A percentile compares a stretch with the other conserved stretches of the same genome.
Evolutionary conservation across 2,113 vertebrate species (phyloP).

Genomic region (Microtus oregoni): DNA sequence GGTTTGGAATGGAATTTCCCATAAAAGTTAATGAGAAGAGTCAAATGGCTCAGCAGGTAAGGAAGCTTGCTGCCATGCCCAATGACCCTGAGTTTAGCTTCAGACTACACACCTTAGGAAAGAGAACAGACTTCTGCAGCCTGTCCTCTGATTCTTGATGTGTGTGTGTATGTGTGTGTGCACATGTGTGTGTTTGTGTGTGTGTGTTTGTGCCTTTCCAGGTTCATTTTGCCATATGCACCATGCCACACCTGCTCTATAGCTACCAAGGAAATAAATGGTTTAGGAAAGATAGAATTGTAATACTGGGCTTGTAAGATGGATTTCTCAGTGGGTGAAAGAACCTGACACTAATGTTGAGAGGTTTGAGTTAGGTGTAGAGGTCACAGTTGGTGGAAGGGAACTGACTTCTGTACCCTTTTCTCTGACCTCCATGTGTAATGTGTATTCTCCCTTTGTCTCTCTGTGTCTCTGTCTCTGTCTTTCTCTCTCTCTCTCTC

Average conservation of each 20-base stretch:
- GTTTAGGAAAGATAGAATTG: background rate
- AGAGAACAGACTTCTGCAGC: no score
- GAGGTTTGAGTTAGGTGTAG: background rate
- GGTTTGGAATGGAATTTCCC: background rate
- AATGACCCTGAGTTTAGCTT: background rate
- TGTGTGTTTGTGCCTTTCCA: background rate
- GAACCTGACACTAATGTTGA: background rate
- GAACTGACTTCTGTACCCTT: background rate
- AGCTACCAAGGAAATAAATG: background rate
- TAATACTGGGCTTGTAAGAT: background rate
- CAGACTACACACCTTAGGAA: background rate
- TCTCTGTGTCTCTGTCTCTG: no score
- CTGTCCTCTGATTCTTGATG: background rate
- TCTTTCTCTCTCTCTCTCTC: no score
- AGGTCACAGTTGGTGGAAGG: background rate
- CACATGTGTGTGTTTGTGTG: background rate
- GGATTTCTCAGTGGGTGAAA: background rate
- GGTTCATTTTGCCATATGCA: background rate
- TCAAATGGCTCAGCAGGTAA: background rate
- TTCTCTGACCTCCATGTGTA: background rate
- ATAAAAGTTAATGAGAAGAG: background rate
- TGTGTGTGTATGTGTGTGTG: background rate
- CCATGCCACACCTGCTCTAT: background rate
- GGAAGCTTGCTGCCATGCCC: no score
- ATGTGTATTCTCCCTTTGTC: no score